phyloP scores from a whole-genome alignment of 2,113 vertebrate species.

The Oryzias curvinotus region DNA sequence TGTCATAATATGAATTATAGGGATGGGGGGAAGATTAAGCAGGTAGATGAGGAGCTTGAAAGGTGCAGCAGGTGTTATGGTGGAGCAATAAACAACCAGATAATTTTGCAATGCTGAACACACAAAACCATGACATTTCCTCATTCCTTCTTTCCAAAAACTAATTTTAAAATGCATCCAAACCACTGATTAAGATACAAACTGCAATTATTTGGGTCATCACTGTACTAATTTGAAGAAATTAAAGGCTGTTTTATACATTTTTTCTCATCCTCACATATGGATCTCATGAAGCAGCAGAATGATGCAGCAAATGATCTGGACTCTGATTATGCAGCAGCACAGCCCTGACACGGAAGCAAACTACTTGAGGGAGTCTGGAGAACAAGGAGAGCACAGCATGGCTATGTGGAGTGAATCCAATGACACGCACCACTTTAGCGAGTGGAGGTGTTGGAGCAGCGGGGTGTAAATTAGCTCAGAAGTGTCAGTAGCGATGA shows the following conservation, averaged over 20 bases:
- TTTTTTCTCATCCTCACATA: constrained; percentile 25
- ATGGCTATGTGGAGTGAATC: constrained; percentile 29
- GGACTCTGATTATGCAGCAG: constrained; percentile 21
- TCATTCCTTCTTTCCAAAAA: background rate
- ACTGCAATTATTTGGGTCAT: constrained; percentile 1
- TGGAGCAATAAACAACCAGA: constrained; percentile 17
- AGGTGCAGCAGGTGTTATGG: constrained; percentile 38
- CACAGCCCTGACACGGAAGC: constrained; percentile 13
- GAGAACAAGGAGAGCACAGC: constrained; percentile 17
- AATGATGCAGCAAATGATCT: constrained; percentile 40
- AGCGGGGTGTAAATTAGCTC: constrained; percentile 42
- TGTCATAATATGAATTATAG: constrained; percentile 38
- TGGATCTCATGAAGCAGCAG: constrained; percentile 40
- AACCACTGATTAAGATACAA: constrained; percentile 1
- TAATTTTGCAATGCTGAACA: constrained; percentile 15
- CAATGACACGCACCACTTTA: constrained; percentile 36
- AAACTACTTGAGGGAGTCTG: constrained; percentile 19
- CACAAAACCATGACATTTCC: constrained; percentile 1
- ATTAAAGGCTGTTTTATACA: background rate
- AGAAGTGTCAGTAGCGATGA: constrained; percentile 60
- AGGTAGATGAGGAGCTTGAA: constrained; percentile 51
- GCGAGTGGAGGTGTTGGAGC: constrained; percentile 41
- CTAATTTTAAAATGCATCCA: background rate
- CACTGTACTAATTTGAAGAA: background rate
- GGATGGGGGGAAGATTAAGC: constrained; percentile 59